Percentiles rank a stretch among this genome's conserved stretches.
These are phyloP conservation scores for Heliornis fulica DNA, from an alignment of 2,113 vertebrate genomes.

Conservation along the genomic window DNA sequence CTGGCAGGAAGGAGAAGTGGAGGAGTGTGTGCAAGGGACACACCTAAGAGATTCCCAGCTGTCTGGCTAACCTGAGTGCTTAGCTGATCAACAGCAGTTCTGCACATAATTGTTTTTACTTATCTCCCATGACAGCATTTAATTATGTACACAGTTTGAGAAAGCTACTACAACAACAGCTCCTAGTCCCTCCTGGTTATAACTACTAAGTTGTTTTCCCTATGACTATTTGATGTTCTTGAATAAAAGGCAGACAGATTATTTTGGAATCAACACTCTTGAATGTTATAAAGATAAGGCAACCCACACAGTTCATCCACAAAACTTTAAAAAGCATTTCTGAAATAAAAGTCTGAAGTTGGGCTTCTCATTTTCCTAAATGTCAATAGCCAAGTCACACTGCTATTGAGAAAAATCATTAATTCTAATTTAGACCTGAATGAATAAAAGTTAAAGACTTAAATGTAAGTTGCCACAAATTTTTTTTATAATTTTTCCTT, in stretches of 20 bases:
- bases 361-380: neutral
- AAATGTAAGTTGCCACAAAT: neutral
- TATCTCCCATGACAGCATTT: conserved; percentile 3
- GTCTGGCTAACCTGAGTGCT: neutral
- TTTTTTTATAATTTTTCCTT: neutral
- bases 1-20: neutral
- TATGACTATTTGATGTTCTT: neutral
- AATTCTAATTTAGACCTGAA: neutral
- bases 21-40: neutral
- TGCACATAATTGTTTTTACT: conserved; percentile 21
- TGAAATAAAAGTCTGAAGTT: neutral
- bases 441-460: neutral
- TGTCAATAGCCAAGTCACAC: neutral
- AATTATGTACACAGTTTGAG: conserved; percentile 1
- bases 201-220: neutral
- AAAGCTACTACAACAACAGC: conserved; percentile 17
- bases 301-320: neutral
- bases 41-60: neutral
- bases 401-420: neutral
- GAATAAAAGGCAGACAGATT: neutral
- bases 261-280: neutral
- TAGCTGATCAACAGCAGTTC: neutral
- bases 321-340: neutral
- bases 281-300: neutral
- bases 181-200: neutral